Base-by-base conservation (phyloP, 2,113 vertebrate species). In the Pedetes capensis region DNA sequence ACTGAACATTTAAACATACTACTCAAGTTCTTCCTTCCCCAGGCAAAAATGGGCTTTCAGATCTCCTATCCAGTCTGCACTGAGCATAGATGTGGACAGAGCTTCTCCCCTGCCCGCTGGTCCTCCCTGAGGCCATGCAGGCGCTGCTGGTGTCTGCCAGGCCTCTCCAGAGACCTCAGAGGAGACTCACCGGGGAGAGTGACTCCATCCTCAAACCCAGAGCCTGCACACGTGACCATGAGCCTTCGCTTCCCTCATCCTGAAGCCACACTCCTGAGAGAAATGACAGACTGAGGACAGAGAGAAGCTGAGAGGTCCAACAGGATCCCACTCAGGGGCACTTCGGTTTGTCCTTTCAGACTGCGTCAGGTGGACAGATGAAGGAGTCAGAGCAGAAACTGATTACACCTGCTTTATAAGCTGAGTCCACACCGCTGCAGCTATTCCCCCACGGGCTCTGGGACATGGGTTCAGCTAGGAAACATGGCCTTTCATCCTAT, bases 1-100 rank as follows among this genome's bases (percentile, higher is more conserved):
- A n/a, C 59, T 59, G 72, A 85, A 42, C 85, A 79, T 49, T 89
- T 55, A 85, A 84, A 92, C 49, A 89, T 72, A 89, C 39, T 63
- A 49, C 47, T 63, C n/a, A 49, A 74, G 29, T 90, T 51, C 51
- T 34, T 76, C 59, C 59, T 47, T 84, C 39, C 37, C 37, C 32
- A 25, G 44, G 53, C 25, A 84, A 55, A 37, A 68, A 13, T 8
- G 37, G 8, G 44, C 7, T 89, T 55, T 55, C 44, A 84, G 47
- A n/a, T 32, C 14, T 81, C 34, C 61, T 74, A 32, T 71, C 57
- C n/a, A 61, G n/a, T 10, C 61, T 32, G 44, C 34, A 25, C n/a
- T 79, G 69, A 71, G 51, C 78, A 61, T 1, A 29, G 34, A 55
- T 12, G 12, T 25, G 29, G n/a, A 34, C 2, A 92, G 66, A 66